Conservation (phyloP, 2,113 vertebrate genomes). For the Bubo scandiacus region DNA sequence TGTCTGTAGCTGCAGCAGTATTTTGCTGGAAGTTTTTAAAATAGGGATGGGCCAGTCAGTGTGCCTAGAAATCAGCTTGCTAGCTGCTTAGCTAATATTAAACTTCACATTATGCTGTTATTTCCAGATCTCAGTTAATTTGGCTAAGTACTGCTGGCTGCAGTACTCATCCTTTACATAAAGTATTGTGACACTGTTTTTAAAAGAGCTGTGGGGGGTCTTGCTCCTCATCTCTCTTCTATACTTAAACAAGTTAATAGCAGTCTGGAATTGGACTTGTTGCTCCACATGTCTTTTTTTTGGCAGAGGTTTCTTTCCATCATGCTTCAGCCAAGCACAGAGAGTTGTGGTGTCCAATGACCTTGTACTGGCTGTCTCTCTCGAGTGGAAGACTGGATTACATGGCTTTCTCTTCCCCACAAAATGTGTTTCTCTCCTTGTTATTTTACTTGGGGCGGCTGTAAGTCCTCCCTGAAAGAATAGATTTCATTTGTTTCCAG, state of each 20-base stretch:
- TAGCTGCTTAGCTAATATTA: neutral
- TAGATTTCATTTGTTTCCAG: neutral
- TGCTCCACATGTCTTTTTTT: neutral
- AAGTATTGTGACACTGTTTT: neutral
- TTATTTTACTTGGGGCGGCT: neutral
- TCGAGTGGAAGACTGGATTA: neutral
- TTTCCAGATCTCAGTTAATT: neutral
- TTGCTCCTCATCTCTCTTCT: neutral
- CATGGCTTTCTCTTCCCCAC: neutral
- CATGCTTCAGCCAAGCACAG: neutral
- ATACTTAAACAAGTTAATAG: neutral
- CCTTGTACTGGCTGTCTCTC: neutral
- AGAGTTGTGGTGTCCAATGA: neutral
- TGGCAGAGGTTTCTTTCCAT: slow-evolving; percentile 33
- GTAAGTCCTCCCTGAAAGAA: neutral
- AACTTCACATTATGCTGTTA: neutral
- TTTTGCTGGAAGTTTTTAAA: neutral
- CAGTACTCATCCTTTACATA: neutral
- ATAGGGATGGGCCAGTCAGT: too few species aligned
- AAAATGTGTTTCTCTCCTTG: neutral
- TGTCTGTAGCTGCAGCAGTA: neutral
- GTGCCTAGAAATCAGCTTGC: neutral
- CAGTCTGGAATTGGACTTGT: neutral
- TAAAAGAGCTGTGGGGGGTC: neutral
- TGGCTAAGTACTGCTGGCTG: neutral